Evolutionary conservation across 2,888 invertebrate genomes (phyloP).

Genomic region (Unio delphinus): DNA sequence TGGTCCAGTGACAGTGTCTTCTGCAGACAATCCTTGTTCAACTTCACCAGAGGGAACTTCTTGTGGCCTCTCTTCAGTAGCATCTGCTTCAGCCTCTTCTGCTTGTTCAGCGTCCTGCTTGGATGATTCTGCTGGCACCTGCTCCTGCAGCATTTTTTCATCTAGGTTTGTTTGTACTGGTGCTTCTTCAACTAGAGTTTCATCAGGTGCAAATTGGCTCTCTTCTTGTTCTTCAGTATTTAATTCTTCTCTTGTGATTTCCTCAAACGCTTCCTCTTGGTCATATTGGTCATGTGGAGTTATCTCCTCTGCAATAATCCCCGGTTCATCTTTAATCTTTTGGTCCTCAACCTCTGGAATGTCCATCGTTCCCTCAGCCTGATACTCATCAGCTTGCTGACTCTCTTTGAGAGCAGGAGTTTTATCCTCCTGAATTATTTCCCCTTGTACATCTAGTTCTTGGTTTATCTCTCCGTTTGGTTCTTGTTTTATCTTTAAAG

Average conservation of each 20-base stretch:
- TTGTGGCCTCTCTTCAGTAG: no score
- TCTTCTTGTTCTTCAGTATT: no score
- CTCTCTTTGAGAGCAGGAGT: no score
- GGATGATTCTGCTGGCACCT: neutral
- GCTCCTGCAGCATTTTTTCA: neutral
- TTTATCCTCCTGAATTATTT: neutral
- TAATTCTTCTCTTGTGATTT: no score
- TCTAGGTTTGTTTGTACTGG: neutral
- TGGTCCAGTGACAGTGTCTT: neutral
- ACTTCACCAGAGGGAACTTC: neutral
- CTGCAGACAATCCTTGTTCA: constrained; percentile 1
- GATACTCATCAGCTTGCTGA: no score
- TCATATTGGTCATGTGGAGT: no score
- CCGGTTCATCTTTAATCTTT: no score
- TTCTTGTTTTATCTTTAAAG: neutral
- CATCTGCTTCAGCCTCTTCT: neutral
- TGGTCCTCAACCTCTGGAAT: no score
- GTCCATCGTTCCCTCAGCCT: no score
- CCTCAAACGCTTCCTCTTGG: no score
- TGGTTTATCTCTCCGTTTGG: neutral
- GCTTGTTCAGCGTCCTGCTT: constrained; percentile 3
- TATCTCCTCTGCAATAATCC: no score
- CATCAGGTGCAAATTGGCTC: neutral
- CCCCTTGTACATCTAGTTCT: neutral
- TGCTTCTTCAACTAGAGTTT: neutral